A percentile compares a stretch with the other conserved stretches of the same genome.
phyloP scores from a whole-genome alignment of 2,113 vertebrate genomes.

The Notothenia rossii region DNA sequence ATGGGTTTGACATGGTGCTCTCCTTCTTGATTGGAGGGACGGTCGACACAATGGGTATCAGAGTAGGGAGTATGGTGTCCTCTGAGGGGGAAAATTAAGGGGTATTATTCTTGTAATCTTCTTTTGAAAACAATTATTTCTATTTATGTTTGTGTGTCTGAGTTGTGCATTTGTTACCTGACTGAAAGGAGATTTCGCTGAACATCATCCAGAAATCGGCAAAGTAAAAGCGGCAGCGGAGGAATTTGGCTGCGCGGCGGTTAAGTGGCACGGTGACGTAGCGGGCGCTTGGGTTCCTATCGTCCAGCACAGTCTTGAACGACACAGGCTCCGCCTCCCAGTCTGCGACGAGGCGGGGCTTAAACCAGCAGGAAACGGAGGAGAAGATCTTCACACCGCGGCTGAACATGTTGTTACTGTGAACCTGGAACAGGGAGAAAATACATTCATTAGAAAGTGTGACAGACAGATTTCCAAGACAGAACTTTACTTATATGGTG shows the following conservation, averaged over 20 bases:
- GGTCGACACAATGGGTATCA: constrained; percentile 56
- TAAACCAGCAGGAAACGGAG: constrained; percentile 89
- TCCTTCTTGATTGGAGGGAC: constrained; percentile 35
- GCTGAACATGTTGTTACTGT: constrained; percentile 95
- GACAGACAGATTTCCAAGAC: too few relatives aligned
- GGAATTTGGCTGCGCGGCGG: constrained; percentile 83
- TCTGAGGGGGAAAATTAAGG: constrained; percentile 50
- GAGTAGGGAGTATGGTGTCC: constrained; percentile 82
- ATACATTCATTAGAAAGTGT: too few relatives aligned
- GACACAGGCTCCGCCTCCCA: constrained; percentile 86
- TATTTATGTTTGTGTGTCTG: neutral
- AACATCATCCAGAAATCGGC: constrained; percentile 94
- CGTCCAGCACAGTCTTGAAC: constrained; percentile 89
- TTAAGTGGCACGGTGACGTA: constrained; percentile 90
- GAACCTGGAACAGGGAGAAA: constrained; percentile 80
- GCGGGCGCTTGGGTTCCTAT: constrained; percentile 91
- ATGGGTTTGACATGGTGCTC: constrained; percentile 34
- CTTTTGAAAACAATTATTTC: neutral
- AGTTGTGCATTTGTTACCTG: constrained; percentile 74
- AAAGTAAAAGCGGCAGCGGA: constrained; percentile 90
- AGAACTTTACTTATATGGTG: too few relatives aligned
- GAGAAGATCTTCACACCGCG: constrained; percentile 93
- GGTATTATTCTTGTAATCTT: neutral
- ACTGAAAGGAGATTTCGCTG: constrained; percentile 93
- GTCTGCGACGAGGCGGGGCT: constrained; percentile 81